A percentile compares a stretch with the other conserved stretches of the same genome.
Evolutionary conservation across 2,113 vertebrate genomes (phyloP).

Genomic region (Plecturocebus donacophilus): DNA sequence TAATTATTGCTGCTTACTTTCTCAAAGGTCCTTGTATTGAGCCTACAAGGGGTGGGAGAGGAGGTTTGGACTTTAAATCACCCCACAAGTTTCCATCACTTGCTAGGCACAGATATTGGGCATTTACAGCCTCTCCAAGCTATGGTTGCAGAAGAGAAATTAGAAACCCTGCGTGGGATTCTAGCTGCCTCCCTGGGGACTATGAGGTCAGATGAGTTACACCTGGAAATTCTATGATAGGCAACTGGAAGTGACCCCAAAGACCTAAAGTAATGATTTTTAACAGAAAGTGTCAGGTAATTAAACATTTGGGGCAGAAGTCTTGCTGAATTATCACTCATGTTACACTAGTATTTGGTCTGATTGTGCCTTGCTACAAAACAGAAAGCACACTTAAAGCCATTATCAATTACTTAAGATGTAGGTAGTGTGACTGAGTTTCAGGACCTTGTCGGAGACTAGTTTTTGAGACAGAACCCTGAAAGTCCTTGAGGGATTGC

Average conservation of each 20-base stretch:
- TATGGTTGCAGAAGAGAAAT: not conserved
- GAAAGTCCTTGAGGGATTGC: not conserved
- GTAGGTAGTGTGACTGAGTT: not conserved
- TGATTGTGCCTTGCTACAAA: not conserved
- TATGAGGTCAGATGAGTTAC: not conserved
- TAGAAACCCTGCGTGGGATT: not conserved
- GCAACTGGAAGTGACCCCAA: not conserved
- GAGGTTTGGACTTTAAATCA: not conserved
- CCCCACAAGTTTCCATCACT: not conserved
- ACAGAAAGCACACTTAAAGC: not conserved
- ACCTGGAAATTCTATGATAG: not conserved
- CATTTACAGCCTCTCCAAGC: not conserved
- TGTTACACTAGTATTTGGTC: not conserved
- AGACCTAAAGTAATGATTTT: not conserved
- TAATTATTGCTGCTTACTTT: not conserved
- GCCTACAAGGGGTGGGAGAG: not conserved
- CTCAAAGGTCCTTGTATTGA: not conserved
- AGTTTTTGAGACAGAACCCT: not conserved
- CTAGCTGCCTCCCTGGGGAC: not conserved
- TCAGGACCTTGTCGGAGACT: not conserved
- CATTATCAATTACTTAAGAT: not conserved
- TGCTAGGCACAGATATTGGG: not conserved
- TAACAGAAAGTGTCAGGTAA: not conserved
- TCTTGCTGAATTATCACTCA: not conserved
- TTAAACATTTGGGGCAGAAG: not conserved